phyloP scores from a whole-genome alignment of 1,140 invertebrate genomes.

The Epicauta chinensis region DNA sequence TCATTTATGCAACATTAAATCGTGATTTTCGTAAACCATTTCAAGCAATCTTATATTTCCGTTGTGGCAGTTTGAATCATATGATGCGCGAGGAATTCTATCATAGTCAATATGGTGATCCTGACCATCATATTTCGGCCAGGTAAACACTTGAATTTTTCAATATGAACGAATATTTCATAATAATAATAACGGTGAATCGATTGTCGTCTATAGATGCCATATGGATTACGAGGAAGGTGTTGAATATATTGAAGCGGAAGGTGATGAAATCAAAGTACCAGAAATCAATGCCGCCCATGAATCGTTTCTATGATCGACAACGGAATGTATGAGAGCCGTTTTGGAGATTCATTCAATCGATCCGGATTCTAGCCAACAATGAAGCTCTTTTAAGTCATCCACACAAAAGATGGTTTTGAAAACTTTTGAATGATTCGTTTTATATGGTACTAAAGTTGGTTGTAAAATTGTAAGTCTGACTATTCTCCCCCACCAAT shows the following conservation, averaged over 20 bases:
- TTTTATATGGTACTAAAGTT: not conserved
- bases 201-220: constrained; percentile 13
- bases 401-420: not conserved
- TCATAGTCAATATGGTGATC: constrained; percentile 83
- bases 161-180: too few species aligned
- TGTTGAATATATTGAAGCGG: constrained; percentile 53
- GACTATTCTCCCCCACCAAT: too few species aligned
- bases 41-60: constrained; percentile 81
- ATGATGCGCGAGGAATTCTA: constrained; percentile 92
- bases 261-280: constrained; percentile 49
- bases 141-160: constrained; percentile 2
- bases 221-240: constrained; percentile 50
- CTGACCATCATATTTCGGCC: constrained; percentile 47
- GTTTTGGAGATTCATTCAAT: too few species aligned
- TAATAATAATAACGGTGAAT: too few species aligned
- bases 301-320: constrained; percentile 54
- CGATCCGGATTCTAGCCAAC: not conserved
- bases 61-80: constrained; percentile 79
- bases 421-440: not conserved
- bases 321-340: constrained; percentile 4
- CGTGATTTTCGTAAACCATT: constrained; percentile 90
- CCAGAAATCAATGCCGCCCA: constrained; percentile 44
- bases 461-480: too few species aligned
- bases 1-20: constrained; percentile 89
- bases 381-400: not conserved